Evolutionary conservation across 2,113 vertebrate species (phyloP).

Genomic region (Hippocampus comes): DNA sequence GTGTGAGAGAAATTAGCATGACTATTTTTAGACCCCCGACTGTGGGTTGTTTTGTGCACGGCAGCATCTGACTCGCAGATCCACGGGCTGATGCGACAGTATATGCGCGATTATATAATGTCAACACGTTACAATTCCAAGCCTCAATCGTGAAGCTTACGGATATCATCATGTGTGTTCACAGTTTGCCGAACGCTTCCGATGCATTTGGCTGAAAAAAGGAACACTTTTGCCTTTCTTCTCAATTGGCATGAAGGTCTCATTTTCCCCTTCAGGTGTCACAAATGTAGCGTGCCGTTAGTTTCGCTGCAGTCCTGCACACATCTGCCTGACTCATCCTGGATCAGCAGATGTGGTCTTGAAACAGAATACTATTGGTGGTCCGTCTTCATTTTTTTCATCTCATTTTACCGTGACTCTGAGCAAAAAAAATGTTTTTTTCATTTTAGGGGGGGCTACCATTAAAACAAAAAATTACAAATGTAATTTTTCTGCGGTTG

Average conservation of each 20-base stretch:
- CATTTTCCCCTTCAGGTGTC: slow-evolving; percentile 38
- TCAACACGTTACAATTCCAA: neutral
- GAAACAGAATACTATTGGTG: no score
- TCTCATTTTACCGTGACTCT: no score
- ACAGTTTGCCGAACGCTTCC: neutral
- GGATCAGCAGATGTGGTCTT: neutral
- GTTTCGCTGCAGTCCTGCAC: neutral
- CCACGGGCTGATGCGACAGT: neutral
- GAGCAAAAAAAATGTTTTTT: no score
- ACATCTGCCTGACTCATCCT: slow-evolving; percentile 7
- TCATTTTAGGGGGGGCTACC: no score
- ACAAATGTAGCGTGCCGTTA: neutral
- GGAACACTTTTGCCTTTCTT: slow-evolving; percentile 1
- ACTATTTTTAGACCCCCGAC: slow-evolving; percentile 55
- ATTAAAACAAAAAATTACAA: no score
- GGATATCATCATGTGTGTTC: neutral
- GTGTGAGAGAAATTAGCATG: slow-evolving; percentile 40
- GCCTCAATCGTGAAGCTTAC: neutral
- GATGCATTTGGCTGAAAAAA: neutral
- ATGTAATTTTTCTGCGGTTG: no score
- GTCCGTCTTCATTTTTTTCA: no score
- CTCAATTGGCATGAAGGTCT: slow-evolving; percentile 42
- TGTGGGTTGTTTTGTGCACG: slow-evolving; percentile 38
- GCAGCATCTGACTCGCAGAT: slow-evolving; percentile 19
- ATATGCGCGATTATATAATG: neutral